Evolutionary conservation across 2,888 invertebrate genomes (phyloP), one percentile per base, ranked within the genome.

Genomic region (Pristionchus maxplancki): DNA sequence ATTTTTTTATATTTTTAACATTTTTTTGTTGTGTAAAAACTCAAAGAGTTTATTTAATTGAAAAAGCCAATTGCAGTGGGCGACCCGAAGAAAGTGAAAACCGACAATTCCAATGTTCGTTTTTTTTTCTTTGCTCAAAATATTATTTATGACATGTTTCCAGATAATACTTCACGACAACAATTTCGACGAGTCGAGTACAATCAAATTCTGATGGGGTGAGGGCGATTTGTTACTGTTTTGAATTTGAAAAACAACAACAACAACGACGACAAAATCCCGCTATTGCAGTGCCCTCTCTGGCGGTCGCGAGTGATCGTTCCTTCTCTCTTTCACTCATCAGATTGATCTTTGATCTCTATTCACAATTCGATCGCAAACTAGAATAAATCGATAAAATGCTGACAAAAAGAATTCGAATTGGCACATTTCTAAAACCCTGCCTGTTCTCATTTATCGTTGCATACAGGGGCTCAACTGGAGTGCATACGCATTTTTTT

Each of bases 301-400:
- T 31, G 31, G 67, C 34, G 67, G 67, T 67, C 67, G 67, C 67
- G 67, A 67, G 67, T 67, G 67, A 67, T 67, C 67, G 31, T 9
- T n/a, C 31, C 67, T 15, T 67, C 34, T 34, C 31, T 67, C 67
- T 67, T n/a, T n/a, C 28, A 34, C 28, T 67, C 15, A 28, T 34
- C 34, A 67, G 50, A 50, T 50, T 50, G 50, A 50, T 20, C 50
- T 50, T 50, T 34, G 17, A 67, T 34, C 31, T 28, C 17, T 15
- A 28, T 64, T 24, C 24, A n/a, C n/a, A n/a, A 64, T 13, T 31
- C 31, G 64, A 64, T 64, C 64, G 64, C 64, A 64, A 31, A 31
- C 58, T n/a, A 62, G 62, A 62, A 62, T 67, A 67, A 67, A 34
- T 34, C 67, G 67, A 67, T 67, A 67, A 67, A 67, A 67, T 67